Base-by-base conservation (phyloP, 2,797 vertebrate species). In the Cyclopterus lumpus region DNA sequence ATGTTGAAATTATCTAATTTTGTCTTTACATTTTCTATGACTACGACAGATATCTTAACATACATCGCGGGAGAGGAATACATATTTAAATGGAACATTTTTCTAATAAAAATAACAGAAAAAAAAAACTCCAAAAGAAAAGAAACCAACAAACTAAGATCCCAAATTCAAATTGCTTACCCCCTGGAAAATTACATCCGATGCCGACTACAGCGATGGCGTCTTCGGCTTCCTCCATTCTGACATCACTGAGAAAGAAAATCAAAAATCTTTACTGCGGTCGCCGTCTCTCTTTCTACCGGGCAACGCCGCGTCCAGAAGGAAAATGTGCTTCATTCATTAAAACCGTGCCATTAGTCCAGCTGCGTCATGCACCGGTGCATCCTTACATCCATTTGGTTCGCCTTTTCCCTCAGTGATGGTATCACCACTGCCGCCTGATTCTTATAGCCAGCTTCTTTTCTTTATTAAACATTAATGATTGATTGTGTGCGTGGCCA, bases 121-220 rank as follows among this genome's bases (percentile, higher is more conserved):
- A 10, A 70, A 53, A 49, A 6, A 18, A 0, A n/a, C 26, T 28
- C n/a, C 26, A 8, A 14, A 26, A 26, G 2, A 32, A 28, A 57
- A 5, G 0, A 20, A 36, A 59, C 3, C 2, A 38, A 28, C n/a
- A 38, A 62, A 28, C 1, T 8, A n/a, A 57, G 2, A 16, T 54
- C 4, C 8, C 8, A 32, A 36, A 22, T 14, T 24, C 1, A 32
- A 7, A 53, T 16, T 5, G 3, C 82, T 93, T 82, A 96, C 95
- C 96, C 58, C 96, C 96, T 0, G 96, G 96, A 74, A 96, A 97
- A 81, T 96, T 95, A 86, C 96, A 97, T 72, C 95, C 96, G 46
- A 97, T 95, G 49, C 96, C 96, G 53, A 96, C 95, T 66, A 97
- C 87, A 22, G 96, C 96, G 64, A 97, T 88, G 28, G 85, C 72